Conservation (phyloP, 2,797 vertebrate species). For the Morus bassanus region DNA sequence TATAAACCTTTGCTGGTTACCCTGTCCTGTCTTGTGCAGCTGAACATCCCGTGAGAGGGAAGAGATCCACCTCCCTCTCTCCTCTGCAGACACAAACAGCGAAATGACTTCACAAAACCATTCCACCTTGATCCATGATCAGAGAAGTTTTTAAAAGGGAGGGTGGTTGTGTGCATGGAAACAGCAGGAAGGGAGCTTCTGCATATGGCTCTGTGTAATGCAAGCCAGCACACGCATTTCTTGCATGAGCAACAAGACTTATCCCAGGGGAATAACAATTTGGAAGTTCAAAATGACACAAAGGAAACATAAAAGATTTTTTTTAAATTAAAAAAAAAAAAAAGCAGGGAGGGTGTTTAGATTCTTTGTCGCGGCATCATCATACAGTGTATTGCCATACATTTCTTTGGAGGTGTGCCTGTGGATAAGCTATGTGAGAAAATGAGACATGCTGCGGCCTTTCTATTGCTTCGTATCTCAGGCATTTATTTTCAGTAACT, state of each 20-base stretch:
- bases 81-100: not conserved
- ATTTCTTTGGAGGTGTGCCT: not conserved
- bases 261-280: not conserved
- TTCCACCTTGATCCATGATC: not conserved
- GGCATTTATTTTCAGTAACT: not conserved
- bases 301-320: not conserved
- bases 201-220: not conserved
- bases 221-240: not conserved
- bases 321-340: not conserved
- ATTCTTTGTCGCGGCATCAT: not conserved
- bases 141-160: not conserved
- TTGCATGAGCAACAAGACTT: not conserved
- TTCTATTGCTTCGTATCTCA: not conserved
- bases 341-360: fast-evolving
- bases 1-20: not conserved
- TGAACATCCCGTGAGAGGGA: not conserved
- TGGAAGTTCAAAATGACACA: not conserved
- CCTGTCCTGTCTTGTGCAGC: not conserved
- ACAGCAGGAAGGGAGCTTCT: not conserved
- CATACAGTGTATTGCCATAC: not conserved
- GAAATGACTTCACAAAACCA: not conserved
- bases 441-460: not conserved
- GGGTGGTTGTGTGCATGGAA: not conserved
- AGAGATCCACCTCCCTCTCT: not conserved
- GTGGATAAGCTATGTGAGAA: not conserved